Conservation (phyloP, 1,140 invertebrate species). For the Drosophila parabipectinata region DNA sequence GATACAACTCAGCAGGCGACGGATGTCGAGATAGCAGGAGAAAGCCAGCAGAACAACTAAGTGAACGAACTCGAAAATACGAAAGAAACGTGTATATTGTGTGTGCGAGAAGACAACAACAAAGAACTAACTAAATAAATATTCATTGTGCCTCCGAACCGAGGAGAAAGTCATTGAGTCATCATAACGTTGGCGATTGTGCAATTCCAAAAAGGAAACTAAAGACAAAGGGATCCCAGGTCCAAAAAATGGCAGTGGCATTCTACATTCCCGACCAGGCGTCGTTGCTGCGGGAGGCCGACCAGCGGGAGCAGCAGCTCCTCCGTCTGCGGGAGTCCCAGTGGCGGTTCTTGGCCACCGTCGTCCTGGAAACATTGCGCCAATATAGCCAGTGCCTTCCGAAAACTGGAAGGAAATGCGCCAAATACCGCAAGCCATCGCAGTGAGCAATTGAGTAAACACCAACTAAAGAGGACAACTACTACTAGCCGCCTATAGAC, state of each 20-base stretch:
- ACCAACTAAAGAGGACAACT: conserved; percentile 5
- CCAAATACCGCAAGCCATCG: conserved; percentile 72
- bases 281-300: conserved; percentile 63
- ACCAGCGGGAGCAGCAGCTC: conserved; percentile 72
- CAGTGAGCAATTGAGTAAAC: conserved; percentile 35
- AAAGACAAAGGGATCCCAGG: conserved; percentile 30
- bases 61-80: conserved; percentile 64
- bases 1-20: conserved; percentile 49
- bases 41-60: conserved; percentile 39
- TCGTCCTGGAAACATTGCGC: conserved; percentile 64
- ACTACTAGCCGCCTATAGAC: conserved; percentile 33
- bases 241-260: conserved; percentile 70
- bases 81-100: conserved; percentile 24
- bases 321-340: conserved; percentile 63
- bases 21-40: conserved; percentile 43
- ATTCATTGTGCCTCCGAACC: conserved; percentile 58
- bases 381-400: conserved; percentile 61
- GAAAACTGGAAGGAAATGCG: conserved; percentile 55
- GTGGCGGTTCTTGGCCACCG: conserved; percentile 69
- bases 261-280: conserved; percentile 78
- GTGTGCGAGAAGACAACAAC: conserved; percentile 48
- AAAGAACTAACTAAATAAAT: conserved; percentile 66
- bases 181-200: conserved; percentile 64
- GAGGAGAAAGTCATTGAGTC: conserved; percentile 77
- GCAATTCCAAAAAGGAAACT: conserved; percentile 47